Base-by-base conservation (phyloP, 1,140 invertebrate species). In the Sycobia sp. region DNA sequence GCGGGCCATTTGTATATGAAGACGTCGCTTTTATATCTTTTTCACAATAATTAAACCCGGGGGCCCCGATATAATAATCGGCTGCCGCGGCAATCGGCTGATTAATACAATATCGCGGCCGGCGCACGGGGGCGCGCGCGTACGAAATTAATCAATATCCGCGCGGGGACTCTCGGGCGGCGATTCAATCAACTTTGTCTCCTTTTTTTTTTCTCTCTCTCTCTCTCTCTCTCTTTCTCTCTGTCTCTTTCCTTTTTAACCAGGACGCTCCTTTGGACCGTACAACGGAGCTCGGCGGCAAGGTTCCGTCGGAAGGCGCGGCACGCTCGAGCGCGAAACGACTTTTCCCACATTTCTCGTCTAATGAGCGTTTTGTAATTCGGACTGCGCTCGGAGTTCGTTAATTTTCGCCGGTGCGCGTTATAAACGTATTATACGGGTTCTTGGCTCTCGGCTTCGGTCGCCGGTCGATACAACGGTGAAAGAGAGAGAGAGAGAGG, bases 181-280 rank as follows among this genome's bases (percentile, higher is more conserved):
- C 29, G 18, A 46, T 57, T 46, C 46, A 57, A 47, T 57, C 14
- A 53, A 53, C 34, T 57, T 34, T 47, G 16, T 46, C 18, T 32
- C 0, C 10, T 49, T 1, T 1, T 27, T 16, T 1, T 0, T n/a
- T 25, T 14, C 13, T 27, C 0, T 10, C n/a, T 43, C 16, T 43
- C 39, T 13, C n/a, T 7, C 3, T 20, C 20, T 3, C 20, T 16
- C 3, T 10, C 39, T 43, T n/a, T 38, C 4, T 3, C 36, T 4
- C 16, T 38, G 16, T 38, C 13, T 14, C 5, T 14, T 38, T 14
- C 16, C 16, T 11, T 14, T 11, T 38, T n/a, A 2, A 38, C 16
- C 10, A 9, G 3, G 11, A 5, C 10, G 11, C 3, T 38, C 13
- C 36, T 38, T n/a, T n/a, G n/a, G n/a, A n/a, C n/a, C n/a, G n/a